Percentiles rank a stretch among this genome's conserved stretches.
These are phyloP conservation scores for Sebastes nivosus DNA, from an alignment of 2,797 vertebrate species.

Conservation along the genomic window DNA sequence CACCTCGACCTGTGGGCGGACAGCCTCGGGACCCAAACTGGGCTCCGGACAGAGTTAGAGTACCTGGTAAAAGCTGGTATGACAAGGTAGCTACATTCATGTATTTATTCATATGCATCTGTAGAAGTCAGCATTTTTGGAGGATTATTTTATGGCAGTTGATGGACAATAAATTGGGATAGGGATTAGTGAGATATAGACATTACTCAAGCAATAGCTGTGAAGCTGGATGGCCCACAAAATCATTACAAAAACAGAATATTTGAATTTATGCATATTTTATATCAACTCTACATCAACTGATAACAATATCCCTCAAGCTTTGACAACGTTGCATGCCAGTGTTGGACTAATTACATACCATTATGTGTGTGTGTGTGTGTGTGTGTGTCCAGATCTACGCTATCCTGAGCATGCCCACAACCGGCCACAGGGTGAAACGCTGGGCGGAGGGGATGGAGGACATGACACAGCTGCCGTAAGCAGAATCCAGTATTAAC, in stretches of 20 bases:
- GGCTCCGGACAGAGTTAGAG: constrained; percentile 78
- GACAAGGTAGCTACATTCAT: constrained; percentile 86
- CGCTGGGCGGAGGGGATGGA: constrained; percentile 89
- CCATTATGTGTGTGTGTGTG: not conserved
- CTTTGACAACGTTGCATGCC: constrained; percentile 22
- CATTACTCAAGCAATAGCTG: not conserved
- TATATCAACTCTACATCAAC: constrained; percentile 12
- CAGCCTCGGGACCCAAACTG: constrained; percentile 67
- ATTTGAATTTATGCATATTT: constrained; percentile 12
- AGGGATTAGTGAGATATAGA: not conserved
- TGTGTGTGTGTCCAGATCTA: constrained; percentile 85
- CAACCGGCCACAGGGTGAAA: constrained; percentile 80
- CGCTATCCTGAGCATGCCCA: constrained; percentile 87
- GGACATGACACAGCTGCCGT: constrained; percentile 97
- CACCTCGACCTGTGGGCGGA: constrained; percentile 41
- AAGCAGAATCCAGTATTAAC: constrained; percentile 73
- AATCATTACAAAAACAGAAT: not conserved
- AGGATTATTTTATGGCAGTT: not conserved
- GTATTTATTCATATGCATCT: not conserved
- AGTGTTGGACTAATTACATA: constrained; percentile 34
- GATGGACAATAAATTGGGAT: not conserved
- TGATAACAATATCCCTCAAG: constrained; percentile 7
- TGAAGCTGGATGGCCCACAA: not conserved
- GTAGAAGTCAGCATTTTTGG: not conserved
- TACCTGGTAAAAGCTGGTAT: constrained; percentile 85